phyloP scores from a whole-genome alignment of 2,797 vertebrate species.

The Naso thynnoides region DNA sequence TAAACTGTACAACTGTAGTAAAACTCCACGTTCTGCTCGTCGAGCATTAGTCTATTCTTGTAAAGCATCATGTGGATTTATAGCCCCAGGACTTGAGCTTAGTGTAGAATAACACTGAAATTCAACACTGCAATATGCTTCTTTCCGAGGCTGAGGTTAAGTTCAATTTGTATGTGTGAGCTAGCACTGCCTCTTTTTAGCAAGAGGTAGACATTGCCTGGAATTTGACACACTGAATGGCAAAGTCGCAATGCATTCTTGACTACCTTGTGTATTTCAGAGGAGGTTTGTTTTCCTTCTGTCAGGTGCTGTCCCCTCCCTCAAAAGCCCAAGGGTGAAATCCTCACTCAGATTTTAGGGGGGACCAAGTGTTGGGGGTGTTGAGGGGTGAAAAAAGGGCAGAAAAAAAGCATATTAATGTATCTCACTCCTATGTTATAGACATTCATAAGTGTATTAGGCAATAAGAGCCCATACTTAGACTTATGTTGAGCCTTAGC shows the following conservation, averaged over 20 bases:
- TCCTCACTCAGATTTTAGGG: too few species aligned
- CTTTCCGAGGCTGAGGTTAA: neutral
- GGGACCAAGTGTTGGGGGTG: too few species aligned
- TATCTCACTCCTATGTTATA: too few species aligned
- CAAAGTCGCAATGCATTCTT: neutral
- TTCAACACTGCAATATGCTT: neutral
- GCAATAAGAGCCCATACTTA: too few species aligned
- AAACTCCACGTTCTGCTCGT: conserved; percentile 14
- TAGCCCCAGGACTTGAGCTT: neutral
- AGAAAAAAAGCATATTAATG: too few species aligned
- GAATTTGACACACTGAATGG: neutral
- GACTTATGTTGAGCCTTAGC: too few species aligned
- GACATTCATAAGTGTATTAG: too few species aligned
- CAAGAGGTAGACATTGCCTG: neutral
- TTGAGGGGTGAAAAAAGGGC: too few species aligned
- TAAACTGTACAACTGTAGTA: conserved; percentile 42
- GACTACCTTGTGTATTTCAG: too few species aligned
- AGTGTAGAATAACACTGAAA: conserved; percentile 4
- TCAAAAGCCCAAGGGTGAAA: too few species aligned
- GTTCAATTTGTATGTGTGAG: neutral
- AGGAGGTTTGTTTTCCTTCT: too few species aligned
- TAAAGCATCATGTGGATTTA: conserved; percentile 30
- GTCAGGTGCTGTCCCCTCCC: too few species aligned
- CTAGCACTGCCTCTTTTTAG: neutral
- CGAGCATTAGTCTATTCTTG: conserved; percentile 8